These are phyloP conservation scores for Caenorhabditis zanzibari DNA, from an alignment of 2,888 invertebrate genomes.

Conservation along the genomic window DNA sequence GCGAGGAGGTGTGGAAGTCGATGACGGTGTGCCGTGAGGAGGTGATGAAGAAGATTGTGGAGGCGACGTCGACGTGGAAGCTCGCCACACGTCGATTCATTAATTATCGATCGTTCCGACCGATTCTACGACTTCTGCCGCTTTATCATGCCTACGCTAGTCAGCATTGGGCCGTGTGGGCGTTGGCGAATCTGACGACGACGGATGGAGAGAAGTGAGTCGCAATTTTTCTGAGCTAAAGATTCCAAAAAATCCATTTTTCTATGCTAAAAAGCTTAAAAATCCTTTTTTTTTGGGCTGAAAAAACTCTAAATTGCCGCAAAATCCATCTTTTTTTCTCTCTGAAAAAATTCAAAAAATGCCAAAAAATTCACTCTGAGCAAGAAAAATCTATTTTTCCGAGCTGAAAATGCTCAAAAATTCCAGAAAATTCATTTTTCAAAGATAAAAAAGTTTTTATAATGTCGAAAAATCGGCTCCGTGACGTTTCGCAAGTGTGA, in stretches of 20 bases:
- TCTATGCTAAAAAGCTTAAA: too few relatives aligned
- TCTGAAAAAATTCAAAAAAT: too few relatives aligned
- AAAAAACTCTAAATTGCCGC: not conserved
- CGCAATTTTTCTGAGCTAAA: too few relatives aligned
- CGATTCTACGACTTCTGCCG: constrained; percentile 87
- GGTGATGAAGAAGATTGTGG: constrained; percentile 78
- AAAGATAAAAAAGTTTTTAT: too few relatives aligned
- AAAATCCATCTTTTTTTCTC: too few relatives aligned
- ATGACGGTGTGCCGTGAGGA: constrained; percentile 67
- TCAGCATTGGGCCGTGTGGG: constrained; percentile 96
- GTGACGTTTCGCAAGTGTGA: too few relatives aligned
- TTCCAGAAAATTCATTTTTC: too few relatives aligned
- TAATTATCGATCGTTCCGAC: constrained; percentile 96
- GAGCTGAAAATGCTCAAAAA: too few relatives aligned
- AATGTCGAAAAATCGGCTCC: too few relatives aligned
- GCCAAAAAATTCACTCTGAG: not conserved
- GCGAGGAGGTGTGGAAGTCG: constrained; percentile 89
- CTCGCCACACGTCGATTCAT: constrained; percentile 93
- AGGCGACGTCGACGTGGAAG: constrained; percentile 93
- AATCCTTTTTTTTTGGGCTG: too few relatives aligned
- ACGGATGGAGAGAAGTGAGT: constrained; percentile 89
- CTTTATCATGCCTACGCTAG: constrained; percentile 75
- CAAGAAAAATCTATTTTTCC: too few relatives aligned
- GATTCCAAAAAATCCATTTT: too few relatives aligned
- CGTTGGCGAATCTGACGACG: constrained; percentile 94